Evolutionary conservation across 2,797 vertebrate genomes (phyloP).

Genomic region (Esox lucius): DNA sequence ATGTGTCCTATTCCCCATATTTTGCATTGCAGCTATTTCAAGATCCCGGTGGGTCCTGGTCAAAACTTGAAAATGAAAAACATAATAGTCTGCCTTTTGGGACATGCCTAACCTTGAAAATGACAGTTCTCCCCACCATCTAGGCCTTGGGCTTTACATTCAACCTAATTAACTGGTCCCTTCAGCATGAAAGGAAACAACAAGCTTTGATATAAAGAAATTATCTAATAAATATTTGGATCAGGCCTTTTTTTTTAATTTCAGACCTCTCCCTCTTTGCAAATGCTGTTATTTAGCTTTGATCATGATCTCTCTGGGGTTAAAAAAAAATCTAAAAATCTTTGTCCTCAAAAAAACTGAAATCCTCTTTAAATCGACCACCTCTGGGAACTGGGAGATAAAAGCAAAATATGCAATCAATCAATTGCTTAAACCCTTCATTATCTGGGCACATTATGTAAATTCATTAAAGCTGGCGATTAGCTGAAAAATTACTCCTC

Average conservation of each 20-base stretch:
- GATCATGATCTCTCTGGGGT: conserved; percentile 26
- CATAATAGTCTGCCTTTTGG: too few relatives aligned
- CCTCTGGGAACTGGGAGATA: conserved; percentile 30
- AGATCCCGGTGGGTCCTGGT: too few relatives aligned
- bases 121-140: neutral
- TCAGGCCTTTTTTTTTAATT: conserved; percentile 35
- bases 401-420: conserved; percentile 30
- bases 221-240: conserved; percentile 5
- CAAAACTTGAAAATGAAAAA: too few relatives aligned
- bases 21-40: too few relatives aligned
- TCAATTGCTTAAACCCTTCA: conserved; percentile 42
- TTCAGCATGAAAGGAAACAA: conserved; percentile 28
- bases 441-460: conserved; percentile 28
- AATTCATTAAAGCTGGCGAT: conserved; percentile 27
- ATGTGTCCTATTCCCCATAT: too few relatives aligned
- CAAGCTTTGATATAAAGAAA: conserved; percentile 13
- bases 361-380: conserved; percentile 17
- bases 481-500: conserved; percentile 28
- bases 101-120: neutral
- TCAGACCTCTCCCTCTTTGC: conserved; percentile 15
- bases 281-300: conserved; percentile 36
- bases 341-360: conserved; percentile 22
- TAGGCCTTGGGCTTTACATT: conserved; percentile 17
- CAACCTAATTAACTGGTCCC: conserved; percentile 20
- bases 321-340: conserved; percentile 14